A percentile compares a stretch with the other conserved stretches of the same genome.
These are phyloP conservation scores for Notoglanidium macrostoma DNA, from an alignment of 2,797 vertebrate genomes.

Conservation along the genomic window DNA sequence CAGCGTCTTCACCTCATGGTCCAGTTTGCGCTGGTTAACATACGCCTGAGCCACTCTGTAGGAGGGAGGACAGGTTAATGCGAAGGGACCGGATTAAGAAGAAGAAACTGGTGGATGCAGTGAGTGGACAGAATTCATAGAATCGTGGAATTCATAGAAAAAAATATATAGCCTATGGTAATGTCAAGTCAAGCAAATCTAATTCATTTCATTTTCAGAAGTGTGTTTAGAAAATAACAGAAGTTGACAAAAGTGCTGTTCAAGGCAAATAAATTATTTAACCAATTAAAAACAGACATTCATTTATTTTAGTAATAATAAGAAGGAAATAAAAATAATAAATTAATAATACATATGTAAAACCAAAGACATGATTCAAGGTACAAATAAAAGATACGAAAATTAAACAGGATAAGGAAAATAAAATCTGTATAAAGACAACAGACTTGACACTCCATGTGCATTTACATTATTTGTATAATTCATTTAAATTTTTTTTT, in stretches of 20 bases:
- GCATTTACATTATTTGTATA: not conserved
- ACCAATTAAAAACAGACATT: not conserved
- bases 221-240: not conserved
- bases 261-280: not conserved
- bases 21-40: conserved; percentile 93
- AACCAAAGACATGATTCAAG: not conserved
- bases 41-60: conserved; percentile 92
- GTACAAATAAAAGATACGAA: not conserved
- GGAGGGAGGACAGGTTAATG: not conserved
- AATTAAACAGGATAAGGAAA: not conserved
- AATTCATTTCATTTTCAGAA: not conserved
- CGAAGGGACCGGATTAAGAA: not conserved
- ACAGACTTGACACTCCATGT: not conserved
- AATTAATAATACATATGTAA: not conserved
- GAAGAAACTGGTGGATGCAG: not conserved
- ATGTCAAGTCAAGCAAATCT: not conserved
- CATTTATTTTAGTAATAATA: not conserved
- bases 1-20: conserved; percentile 93
- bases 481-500: not conserved
- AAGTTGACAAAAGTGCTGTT: not conserved
- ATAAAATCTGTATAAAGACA: not conserved
- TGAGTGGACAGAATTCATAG: not conserved
- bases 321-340: not conserved
- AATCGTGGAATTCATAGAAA: not conserved
- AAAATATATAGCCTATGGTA: not conserved